Base-by-base conservation (phyloP, 2,797 vertebrate species). In the Eospalax fontanierii region DNA sequence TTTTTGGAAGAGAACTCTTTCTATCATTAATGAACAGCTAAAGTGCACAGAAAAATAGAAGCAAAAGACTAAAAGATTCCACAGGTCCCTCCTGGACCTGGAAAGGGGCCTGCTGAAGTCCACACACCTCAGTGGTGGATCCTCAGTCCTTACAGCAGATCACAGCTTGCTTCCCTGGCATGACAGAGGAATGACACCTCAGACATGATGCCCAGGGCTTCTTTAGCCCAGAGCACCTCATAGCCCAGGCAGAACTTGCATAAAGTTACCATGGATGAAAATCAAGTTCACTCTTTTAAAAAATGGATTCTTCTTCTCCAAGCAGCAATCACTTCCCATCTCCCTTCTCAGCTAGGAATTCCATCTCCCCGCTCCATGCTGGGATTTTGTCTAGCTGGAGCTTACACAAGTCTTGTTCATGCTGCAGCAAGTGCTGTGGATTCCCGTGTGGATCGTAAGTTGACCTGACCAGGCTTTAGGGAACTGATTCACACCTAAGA, bases 11-110 rank as follows among this genome's bases (percentile, higher is more conserved):
- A 88, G 6, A 2, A 40, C 19, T 79, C 63, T 7, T 87, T 14
- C n/a, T 61, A 70, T 26, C 78, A 70, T 90, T 80, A 70, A 85
- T 88, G 18, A 85, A 89, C 92, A 92, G 4, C 46, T 84, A 82
- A 92, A 40, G 57, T 46, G 73, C 3, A 7, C 43, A 80, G 88
- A 83, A 81, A 91, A 71, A 79, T 61, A 33, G 4, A 81, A 11
- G 50, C 43, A 92, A 94, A 90, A 46, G 57, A 61, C 57, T n/a
- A 76, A n/a, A 86, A 61, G 38, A 18, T 33, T 71, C 73, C 59
- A n/a, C 10, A 68, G 11, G 71, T 76, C 14, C 59, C 16, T 68
- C 46, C 19, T 71, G 38, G 40, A 89, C 19, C 19, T 26, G 19
- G 26, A 21, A 21, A 87, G 73, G 18, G 14, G 10, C 90, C 80